Conservation (phyloP, 2,888 invertebrate species). For the Drosophila niveifrons region DNA sequence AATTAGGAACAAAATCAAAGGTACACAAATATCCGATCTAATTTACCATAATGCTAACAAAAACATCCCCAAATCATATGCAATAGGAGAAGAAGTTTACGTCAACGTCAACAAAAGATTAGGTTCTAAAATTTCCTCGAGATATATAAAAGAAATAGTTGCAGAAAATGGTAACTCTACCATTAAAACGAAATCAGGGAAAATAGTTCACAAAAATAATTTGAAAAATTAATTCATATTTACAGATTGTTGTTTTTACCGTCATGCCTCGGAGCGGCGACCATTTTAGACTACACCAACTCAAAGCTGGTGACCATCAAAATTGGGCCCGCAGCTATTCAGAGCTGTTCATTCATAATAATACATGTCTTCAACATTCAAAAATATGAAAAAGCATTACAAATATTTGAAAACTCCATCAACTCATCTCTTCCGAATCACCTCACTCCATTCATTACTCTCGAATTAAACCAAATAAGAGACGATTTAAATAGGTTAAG, state of each 20-base stretch:
- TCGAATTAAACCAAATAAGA: constrained; percentile 5
- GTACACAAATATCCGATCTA: not conserved
- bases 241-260: too few relatives aligned
- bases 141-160: constrained; percentile 15
- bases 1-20: not conserved
- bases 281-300: too few relatives aligned
- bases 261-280: too few relatives aligned
- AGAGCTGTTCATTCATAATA: not conserved
- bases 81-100: constrained; percentile 10
- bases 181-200: constrained; percentile 9
- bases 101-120: constrained; percentile 16
- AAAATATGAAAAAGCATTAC: not conserved
- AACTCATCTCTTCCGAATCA: constrained; percentile 1
- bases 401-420: not conserved
- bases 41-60: not conserved
- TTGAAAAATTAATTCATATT: constrained; percentile 1
- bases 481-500: not conserved
- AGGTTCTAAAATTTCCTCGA: constrained; percentile 5
- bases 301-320: too few relatives aligned
- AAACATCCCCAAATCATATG: constrained; percentile 1
- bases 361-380: not conserved
- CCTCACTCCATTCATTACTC: not conserved
- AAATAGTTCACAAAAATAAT: constrained; percentile 12
- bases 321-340: not conserved
- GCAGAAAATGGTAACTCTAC: constrained; percentile 12